A percentile compares a stretch with the other conserved stretches of the same genome.
Evolutionary conservation across 2,888 invertebrate species (phyloP).

Genomic region (Ligdia adustata): DNA sequence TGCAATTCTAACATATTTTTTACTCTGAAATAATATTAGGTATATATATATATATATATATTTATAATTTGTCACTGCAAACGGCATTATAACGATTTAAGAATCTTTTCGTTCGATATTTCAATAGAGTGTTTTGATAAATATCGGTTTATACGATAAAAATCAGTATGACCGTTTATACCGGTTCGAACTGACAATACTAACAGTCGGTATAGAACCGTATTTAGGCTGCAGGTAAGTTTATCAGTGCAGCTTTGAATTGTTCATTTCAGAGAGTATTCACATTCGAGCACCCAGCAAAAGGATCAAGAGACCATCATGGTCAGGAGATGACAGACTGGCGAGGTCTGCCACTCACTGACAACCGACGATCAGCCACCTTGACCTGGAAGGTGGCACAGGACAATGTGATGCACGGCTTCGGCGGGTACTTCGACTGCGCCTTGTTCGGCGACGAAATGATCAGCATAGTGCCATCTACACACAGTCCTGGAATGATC

Average conservation of each 20-base stretch:
- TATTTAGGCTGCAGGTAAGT: too few relatives aligned
- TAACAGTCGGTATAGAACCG: too few relatives aligned
- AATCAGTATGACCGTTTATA: too few relatives aligned
- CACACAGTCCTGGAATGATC: constrained; percentile 96
- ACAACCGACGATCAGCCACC: constrained; percentile 89
- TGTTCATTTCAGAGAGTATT: constrained; percentile 87
- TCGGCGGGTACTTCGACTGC: constrained; percentile 97
- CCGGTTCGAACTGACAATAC: too few relatives aligned
- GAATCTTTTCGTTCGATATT: too few relatives aligned
- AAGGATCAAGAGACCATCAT: constrained; percentile 86
- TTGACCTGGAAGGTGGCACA: constrained; percentile 88
- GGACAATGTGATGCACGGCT: constrained; percentile 95
- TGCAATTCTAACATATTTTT: too few relatives aligned
- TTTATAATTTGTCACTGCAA: too few relatives aligned
- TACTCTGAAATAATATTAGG: too few relatives aligned
- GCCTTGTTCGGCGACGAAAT: constrained; percentile 92
- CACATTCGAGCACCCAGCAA: constrained; percentile 96
- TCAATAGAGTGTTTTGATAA: too few relatives aligned
- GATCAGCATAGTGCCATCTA: constrained; percentile 95
- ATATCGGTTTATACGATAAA: too few relatives aligned
- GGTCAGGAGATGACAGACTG: constrained; percentile 87
- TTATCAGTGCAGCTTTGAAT: constrained; percentile 1
- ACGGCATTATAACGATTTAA: too few relatives aligned
- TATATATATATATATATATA: too few relatives aligned
- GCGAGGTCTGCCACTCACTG: constrained; percentile 86